Conservation (phyloP, 2,888 invertebrate genomes). For the Aspidiotus rigidus region DNA sequence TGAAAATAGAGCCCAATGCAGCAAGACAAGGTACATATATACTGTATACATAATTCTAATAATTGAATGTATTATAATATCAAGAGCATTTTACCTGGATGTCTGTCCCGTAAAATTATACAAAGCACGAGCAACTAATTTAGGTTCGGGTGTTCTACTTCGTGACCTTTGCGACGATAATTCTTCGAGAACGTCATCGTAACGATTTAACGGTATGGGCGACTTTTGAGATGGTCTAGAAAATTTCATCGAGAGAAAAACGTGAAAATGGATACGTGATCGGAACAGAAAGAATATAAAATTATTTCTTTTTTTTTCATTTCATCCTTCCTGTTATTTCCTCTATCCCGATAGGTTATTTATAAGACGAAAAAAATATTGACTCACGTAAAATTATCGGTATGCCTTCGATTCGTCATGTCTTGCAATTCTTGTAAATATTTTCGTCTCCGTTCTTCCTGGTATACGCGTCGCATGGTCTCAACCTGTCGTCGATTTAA, state of each 20-base stretch:
- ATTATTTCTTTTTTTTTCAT: not conserved
- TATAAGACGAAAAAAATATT: not conserved
- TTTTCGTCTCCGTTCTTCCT: conserved; percentile 80
- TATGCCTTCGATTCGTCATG: conserved; percentile 85
- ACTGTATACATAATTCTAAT: too few relatives aligned
- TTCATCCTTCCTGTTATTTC: too few relatives aligned
- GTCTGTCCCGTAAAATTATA: conserved; percentile 80
- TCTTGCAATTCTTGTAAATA: conserved; percentile 89
- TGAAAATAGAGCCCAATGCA: too few relatives aligned
- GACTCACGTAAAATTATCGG: conserved; percentile 49
- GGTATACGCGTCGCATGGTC: conserved; percentile 79
- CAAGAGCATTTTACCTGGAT: conserved; percentile 47
- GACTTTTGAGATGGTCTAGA: conserved; percentile 77
- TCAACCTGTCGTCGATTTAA: conserved; percentile 77
- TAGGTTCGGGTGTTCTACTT: conserved; percentile 57
- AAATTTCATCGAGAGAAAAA: conserved; percentile 28
- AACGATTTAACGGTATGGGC: conserved; percentile 82
- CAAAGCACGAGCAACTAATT: conserved; percentile 74
- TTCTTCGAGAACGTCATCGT: conserved; percentile 73
- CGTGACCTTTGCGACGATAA: conserved; percentile 47
- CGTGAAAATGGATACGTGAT: conserved; percentile 1
- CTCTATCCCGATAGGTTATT: not conserved
- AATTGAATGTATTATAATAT: too few relatives aligned
- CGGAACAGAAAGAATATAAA: not conserved
- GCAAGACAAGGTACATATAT: too few relatives aligned